These are phyloP conservation scores for Steatocranus sp. DNA, from an alignment of 2,797 vertebrate species.

Conservation along the genomic window DNA sequence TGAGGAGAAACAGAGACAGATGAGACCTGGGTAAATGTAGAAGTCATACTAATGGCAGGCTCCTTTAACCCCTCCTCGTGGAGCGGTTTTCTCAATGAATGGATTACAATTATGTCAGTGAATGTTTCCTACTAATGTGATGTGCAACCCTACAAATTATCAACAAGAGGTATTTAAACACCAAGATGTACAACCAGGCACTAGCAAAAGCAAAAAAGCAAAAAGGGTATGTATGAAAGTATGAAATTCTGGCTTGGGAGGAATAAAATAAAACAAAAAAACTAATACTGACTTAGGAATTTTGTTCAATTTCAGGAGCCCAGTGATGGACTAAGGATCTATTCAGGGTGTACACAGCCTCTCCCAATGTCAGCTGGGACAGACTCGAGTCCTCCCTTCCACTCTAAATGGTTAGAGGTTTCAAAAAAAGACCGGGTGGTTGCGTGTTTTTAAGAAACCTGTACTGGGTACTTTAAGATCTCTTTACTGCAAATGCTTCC, in stretches of 20 bases:
- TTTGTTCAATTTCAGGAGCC: neutral
- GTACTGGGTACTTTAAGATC: neutral
- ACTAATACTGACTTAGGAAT: neutral
- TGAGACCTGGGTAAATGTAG: neutral
- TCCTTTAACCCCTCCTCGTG: neutral
- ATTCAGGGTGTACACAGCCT: neutral
- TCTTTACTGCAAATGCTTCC: neutral
- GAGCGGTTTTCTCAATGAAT: neutral
- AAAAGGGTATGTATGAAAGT: neutral
- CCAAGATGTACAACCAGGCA: neutral
- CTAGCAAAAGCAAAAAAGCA: neutral
- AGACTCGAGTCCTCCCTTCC: neutral
- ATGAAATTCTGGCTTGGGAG: neutral
- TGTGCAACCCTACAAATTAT: neutral
- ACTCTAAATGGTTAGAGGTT: neutral
- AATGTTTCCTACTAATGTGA: neutral
- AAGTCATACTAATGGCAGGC: neutral
- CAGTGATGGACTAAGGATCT: neutral
- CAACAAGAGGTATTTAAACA: neutral
- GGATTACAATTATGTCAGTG: neutral
- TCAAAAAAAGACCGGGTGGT: neutral
- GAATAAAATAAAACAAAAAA: neutral
- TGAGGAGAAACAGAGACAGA: neutral
- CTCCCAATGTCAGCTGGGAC: neutral
- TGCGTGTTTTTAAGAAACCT: neutral